These are phyloP conservation scores for Paedocypris sp. DNA, from an alignment of 2,113 vertebrate genomes.

Conservation along the genomic window DNA sequence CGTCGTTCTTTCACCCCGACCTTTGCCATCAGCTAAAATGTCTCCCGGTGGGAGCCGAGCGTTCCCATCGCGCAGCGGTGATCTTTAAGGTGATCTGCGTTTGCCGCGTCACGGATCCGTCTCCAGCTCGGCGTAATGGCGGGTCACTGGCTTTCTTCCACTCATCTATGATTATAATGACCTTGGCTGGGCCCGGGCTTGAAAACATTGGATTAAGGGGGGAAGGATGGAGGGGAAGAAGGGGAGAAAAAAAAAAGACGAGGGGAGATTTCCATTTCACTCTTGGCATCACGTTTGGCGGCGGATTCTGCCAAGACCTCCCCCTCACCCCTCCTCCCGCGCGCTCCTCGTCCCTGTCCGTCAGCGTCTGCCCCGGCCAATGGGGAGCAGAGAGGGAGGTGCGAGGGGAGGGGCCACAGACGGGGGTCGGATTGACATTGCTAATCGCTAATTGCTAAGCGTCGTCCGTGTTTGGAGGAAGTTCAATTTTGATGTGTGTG, in stretches of 20 bases:
- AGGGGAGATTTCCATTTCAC: slow-evolving; percentile 68
- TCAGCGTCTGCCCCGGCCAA: no score
- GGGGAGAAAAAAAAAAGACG: slow-evolving; percentile 67
- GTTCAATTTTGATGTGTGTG: no score
- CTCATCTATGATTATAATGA: slow-evolving; percentile 67
- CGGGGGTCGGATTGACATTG: no score
- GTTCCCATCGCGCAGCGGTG: slow-evolving; percentile 20
- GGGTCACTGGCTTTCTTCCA: slow-evolving; percentile 63
- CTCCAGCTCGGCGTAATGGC: slow-evolving; percentile 57
- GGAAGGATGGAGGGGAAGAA: no score
- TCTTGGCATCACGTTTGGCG: slow-evolving; percentile 64
- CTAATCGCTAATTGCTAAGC: no score
- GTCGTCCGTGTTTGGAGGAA: no score
- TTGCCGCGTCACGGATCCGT: slow-evolving; percentile 52
- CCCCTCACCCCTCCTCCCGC: slow-evolving; percentile 27
- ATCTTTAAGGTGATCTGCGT: slow-evolving; percentile 39
- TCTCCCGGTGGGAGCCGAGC: slow-evolving; percentile 48
- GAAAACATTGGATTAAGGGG: slow-evolving; percentile 70
- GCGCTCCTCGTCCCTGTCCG: slow-evolving; percentile 24
- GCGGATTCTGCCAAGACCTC: slow-evolving; percentile 58
- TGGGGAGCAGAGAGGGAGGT: no score
- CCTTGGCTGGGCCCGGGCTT: slow-evolving; percentile 64
- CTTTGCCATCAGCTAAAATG: slow-evolving; percentile 52
- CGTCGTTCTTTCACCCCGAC: slow-evolving; percentile 38
- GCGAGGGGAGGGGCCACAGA: no score